phyloP scores from a whole-genome alignment of 2,888 invertebrate species.

The Andrena haemorrhoa region DNA sequence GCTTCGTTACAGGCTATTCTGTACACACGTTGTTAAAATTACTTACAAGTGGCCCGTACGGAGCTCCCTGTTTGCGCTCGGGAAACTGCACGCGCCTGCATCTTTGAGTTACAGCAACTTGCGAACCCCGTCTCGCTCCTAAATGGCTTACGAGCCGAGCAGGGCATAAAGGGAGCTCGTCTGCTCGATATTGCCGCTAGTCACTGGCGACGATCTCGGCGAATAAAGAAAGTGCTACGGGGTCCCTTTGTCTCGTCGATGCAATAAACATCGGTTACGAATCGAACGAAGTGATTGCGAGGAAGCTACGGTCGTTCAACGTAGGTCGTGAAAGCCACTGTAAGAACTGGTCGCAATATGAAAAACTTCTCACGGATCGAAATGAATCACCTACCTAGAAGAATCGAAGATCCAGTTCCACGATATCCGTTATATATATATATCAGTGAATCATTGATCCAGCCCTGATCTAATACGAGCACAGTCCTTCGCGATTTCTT shows the following conservation, averaged over 20 bases:
- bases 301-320: background rate
- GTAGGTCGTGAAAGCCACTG: background rate
- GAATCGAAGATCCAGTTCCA: background rate
- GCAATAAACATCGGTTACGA: background rate
- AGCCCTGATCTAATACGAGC: background rate
- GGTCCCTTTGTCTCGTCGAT: background rate
- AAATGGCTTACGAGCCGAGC: conserved; percentile 53
- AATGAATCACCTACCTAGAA: no score
- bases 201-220: background rate
- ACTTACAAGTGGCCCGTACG: background rate
- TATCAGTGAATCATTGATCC: background rate
- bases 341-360: background rate
- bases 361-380: no score
- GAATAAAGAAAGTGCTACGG: background rate
- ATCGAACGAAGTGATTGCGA: background rate
- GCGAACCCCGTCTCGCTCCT: conserved; percentile 47
- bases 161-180: conserved; percentile 34
- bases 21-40: background rate
- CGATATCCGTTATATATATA: background rate
- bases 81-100: conserved; percentile 37
- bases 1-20: background rate
- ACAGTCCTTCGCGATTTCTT: background rate
- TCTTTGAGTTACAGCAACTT: conserved; percentile 44
- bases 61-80: conserved; percentile 32
- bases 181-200: conserved; percentile 36